Conservation (phyloP, 1,140 invertebrate species). For the Limonius californicus region DNA sequence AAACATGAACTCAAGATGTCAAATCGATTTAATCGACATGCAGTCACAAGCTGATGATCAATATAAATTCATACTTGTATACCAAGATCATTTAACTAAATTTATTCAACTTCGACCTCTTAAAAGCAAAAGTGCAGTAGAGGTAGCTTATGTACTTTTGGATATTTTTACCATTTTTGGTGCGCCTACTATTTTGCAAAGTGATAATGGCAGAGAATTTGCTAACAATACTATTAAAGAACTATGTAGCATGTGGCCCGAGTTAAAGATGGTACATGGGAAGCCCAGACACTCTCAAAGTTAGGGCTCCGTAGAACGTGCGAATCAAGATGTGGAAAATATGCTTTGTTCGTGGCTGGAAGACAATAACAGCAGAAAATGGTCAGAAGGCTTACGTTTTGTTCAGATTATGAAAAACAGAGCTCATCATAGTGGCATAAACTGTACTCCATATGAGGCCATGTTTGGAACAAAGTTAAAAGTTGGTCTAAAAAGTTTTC, state of each 20-base stretch:
- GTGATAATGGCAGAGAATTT: conserved; percentile 47
- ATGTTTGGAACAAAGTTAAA: conserved; percentile 33
- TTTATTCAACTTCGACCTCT: conserved; percentile 41
- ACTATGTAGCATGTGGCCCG: conserved; percentile 39
- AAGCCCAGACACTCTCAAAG: conserved; percentile 38
- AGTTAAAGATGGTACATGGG: conserved; percentile 41
- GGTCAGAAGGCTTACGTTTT: conserved; percentile 32
- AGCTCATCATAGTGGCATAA: conserved; percentile 31
- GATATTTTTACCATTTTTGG: conserved; percentile 45
- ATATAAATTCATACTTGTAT: conserved; percentile 48
- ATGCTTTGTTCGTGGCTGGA: conserved; percentile 32
- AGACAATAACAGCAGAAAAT: conserved; percentile 35
- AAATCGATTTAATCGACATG: conserved; percentile 46
- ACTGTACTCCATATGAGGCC: conserved; percentile 33
- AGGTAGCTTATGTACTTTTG: conserved; percentile 37
- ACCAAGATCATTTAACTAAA: conserved; percentile 47
- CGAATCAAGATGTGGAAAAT: conserved; percentile 41
- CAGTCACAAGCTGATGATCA: conserved; percentile 45
- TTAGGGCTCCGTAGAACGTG: conserved; percentile 38
- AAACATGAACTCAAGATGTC: conserved; percentile 41
- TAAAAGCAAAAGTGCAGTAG: conserved; percentile 38
- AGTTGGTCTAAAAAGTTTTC: background rate
- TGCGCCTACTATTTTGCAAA: conserved; percentile 44
- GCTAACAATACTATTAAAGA: conserved; percentile 39
- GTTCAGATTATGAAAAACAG: conserved; percentile 39